Base-by-base conservation (phyloP, 2,797 vertebrate species). In the Enoplosus armatus region DNA sequence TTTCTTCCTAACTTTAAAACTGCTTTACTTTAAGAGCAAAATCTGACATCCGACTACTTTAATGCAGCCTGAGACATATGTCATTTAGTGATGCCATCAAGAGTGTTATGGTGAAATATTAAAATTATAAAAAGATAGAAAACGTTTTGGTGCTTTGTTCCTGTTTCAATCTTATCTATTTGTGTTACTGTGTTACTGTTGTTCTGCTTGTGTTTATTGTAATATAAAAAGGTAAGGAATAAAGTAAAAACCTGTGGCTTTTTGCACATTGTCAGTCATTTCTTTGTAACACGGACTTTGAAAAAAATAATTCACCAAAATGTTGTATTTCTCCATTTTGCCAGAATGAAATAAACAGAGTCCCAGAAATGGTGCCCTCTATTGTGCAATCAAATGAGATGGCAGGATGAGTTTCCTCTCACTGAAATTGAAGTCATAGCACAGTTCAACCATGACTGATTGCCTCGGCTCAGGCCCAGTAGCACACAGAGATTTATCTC, bases 371-470 rank as follows among this genome's bases (percentile, higher is more conserved):
- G 72, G 67, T 78, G 67, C 63, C 72, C 73, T 86, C 82, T 69
- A 79, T 87, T 90, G 84, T 90, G 83, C 76, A 85, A 81, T 88
- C 77, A 87, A 89, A 92, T 85, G 79, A 92, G 84, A 82, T 73
- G 67, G 80, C 55, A 64, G 74, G 84, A 89, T 86, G 85, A 65
- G 74, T 79, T 89, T 90, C 72, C 77, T 81, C 83, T 84, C 71
- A 10, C 70, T 41, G 83, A 85, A 91, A 90, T 85, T 90, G 82
- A 89, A 92, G 88, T 91, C 80, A 54, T 83, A 72, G 80, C 78
- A 79, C 62, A 88, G 80, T 83, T 92, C 79, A 90, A 72, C 79
- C 82, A 86, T 92, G 85, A 90, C 87, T 87, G 89, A 94, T 91
- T 88, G 84, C 74, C 77, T 93, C 75, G 84, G 85, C 83, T 87